Percentiles rank a stretch among this genome's conserved stretches.
phyloP scores from a whole-genome alignment of 2,797 vertebrate genomes.

The Petrocephalus sullivani region DNA sequence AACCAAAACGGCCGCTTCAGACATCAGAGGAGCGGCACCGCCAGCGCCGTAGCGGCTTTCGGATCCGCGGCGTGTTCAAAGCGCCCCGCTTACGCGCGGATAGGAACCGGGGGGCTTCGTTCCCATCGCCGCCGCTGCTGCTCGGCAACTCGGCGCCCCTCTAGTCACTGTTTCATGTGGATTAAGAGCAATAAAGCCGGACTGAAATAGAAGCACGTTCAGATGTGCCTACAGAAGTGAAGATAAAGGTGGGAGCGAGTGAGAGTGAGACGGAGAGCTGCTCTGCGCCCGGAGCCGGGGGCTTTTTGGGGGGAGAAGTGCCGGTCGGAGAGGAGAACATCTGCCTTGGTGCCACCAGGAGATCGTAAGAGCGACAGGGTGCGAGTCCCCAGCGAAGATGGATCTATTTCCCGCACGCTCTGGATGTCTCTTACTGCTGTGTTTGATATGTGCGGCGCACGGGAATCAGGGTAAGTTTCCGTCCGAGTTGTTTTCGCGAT shows the following conservation, averaged over 20 bases:
- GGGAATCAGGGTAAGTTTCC: constrained; percentile 74
- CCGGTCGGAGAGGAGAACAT: background rate
- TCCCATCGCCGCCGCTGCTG: background rate
- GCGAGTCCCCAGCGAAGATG: constrained; percentile 57
- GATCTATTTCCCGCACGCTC: constrained; percentile 68
- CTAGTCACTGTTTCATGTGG: background rate
- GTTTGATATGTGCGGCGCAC: constrained; percentile 56
- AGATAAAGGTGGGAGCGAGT: background rate
- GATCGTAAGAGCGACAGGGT: constrained; percentile 21
- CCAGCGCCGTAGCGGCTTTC: background rate
- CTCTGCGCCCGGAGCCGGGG: background rate
- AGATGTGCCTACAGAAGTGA: constrained; percentile 3
- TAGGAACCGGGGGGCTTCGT: background rate
- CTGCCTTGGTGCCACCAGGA: background rate
- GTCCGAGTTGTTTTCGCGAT: background rate
- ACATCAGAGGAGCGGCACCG: background rate
- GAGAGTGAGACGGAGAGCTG: background rate
- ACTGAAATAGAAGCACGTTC: background rate
- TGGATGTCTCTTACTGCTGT: constrained; percentile 70
- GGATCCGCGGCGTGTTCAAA: background rate
- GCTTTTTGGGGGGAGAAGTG: constrained; percentile 13
- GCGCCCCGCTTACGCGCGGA: background rate
- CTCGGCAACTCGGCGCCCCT: background rate
- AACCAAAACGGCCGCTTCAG: constrained; percentile 7
- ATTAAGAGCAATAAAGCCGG: background rate